phyloP scores from a whole-genome alignment of 2,113 vertebrate species.

The Hyperoodon ampullatus region DNA sequence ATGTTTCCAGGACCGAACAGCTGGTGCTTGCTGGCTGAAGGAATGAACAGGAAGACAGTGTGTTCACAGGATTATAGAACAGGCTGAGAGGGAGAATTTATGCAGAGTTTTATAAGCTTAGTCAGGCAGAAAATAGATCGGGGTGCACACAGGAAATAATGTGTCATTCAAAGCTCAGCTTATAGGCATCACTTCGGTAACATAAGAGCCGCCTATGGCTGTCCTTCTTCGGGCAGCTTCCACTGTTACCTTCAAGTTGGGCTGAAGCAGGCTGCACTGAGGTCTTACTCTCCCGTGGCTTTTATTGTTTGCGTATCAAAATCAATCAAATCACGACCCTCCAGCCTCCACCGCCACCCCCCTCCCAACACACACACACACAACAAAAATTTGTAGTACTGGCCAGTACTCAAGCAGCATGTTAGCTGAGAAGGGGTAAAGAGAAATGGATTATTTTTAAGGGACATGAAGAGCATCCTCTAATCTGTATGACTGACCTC shows the following conservation, averaged over 20 bases:
- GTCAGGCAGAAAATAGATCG: slow-evolving; percentile 93
- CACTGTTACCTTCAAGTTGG: slow-evolving; percentile 47
- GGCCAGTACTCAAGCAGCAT: not conserved
- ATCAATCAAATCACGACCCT: not conserved
- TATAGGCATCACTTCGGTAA: slow-evolving; percentile 75
- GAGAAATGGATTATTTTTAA: slow-evolving; percentile 11
- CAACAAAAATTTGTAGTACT: not conserved
- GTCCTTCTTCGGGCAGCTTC: slow-evolving; percentile 68
- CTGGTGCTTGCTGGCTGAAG: slow-evolving; percentile 84
- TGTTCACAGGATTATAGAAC: slow-evolving; percentile 83
- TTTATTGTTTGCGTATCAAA: slow-evolving; percentile 11
- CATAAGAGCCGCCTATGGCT: slow-evolving; percentile 63
- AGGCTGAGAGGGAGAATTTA: slow-evolving; percentile 88
- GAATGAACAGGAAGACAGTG: slow-evolving; percentile 84
- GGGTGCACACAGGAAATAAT: slow-evolving; percentile 87
- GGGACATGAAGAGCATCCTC: not conserved
- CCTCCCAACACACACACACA: not conserved
- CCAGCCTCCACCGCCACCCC: not conserved
- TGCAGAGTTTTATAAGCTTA: slow-evolving; percentile 91
- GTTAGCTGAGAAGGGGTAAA: not conserved
- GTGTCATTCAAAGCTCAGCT: slow-evolving; percentile 88
- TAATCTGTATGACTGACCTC: not conserved
- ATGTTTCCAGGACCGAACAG: slow-evolving; percentile 82
- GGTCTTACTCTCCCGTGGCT: slow-evolving; percentile 19
- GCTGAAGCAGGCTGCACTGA: slow-evolving; percentile 6